These are phyloP conservation scores for Hirtodrosophila trivittata DNA, from an alignment of 2,888 invertebrate genomes.

Conservation along the genomic window DNA sequence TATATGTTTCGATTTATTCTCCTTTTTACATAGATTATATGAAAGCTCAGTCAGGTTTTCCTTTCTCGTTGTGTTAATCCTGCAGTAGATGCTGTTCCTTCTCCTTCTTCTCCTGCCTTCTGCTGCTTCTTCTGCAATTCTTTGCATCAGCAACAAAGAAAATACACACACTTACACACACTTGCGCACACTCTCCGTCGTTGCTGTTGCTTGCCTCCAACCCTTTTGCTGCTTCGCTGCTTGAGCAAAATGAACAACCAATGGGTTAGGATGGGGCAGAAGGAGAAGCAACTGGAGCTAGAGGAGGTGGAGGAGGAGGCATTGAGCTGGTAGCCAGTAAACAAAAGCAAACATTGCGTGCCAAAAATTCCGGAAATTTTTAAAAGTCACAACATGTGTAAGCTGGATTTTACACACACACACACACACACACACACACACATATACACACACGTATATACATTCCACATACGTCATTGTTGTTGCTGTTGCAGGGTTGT, in stretches of 20 bases:
- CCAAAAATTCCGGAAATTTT: constrained; percentile 80
- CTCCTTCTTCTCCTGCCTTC: constrained; percentile 1
- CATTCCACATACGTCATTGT: constrained; percentile 19
- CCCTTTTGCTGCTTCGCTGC: neutral
- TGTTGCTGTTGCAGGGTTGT: constrained; percentile 13
- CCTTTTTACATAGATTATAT: neutral
- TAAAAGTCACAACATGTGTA: constrained; percentile 78
- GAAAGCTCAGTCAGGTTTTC: neutral
- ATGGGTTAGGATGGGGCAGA: neutral
- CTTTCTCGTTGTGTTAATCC: constrained; percentile 4
- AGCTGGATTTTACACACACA: constrained; percentile 61
- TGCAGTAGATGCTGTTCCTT: constrained; percentile 17
- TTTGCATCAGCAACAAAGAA: constrained; percentile 35
- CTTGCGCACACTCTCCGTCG: neutral
- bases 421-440: constrained; percentile 16
- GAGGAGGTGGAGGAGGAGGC: constrained; percentile 9
- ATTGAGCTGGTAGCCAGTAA: constrained; percentile 61
- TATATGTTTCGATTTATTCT: too few relatives aligned
- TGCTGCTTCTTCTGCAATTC: constrained; percentile 21
- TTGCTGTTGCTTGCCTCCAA: constrained; percentile 1
- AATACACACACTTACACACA: constrained; percentile 15
- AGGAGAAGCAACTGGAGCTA: neutral
- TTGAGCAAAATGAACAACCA: constrained; percentile 32
- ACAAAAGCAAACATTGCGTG: constrained; percentile 78
- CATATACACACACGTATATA: constrained; percentile 9